These are phyloP conservation scores for Nothoprocta perdicaria DNA, from an alignment of 2,113 vertebrate genomes.

Conservation along the genomic window DNA sequence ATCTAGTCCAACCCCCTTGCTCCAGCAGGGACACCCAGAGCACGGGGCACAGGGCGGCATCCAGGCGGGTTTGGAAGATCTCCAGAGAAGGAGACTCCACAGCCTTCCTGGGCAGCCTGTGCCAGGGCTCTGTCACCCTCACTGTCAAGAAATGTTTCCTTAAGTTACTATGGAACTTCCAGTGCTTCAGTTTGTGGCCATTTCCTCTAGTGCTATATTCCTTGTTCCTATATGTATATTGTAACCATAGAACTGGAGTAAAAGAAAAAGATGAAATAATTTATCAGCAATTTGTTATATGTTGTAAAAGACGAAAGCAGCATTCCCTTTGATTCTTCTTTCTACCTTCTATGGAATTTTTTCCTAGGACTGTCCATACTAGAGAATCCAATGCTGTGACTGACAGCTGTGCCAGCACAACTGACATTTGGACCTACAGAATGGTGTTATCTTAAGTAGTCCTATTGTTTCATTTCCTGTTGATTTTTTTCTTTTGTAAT, in stretches of 20 bases:
- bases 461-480: not conserved
- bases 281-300: not conserved
- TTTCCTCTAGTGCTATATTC: not conserved
- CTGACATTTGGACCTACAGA: not conserved
- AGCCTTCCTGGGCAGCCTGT: too few relatives aligned
- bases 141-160: too few relatives aligned
- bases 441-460: not conserved
- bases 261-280: not conserved
- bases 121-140: too few relatives aligned
- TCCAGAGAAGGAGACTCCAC: too few relatives aligned
- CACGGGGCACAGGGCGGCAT: too few relatives aligned
- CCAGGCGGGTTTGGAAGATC: too few relatives aligned
- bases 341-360: not conserved
- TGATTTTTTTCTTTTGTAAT: not conserved
- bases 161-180: too few relatives aligned
- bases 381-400: not conserved
- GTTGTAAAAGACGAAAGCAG: not conserved
- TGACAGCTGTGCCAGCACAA: not conserved
- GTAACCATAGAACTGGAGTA: not conserved
- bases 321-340: not conserved
- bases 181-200: too few relatives aligned
- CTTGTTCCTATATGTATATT: not conserved
- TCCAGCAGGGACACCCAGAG: too few relatives aligned
- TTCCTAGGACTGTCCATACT: not conserved
- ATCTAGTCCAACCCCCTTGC: too few relatives aligned